Evolutionary conservation across 2,113 vertebrate genomes (phyloP).

Genomic region (Ciconia stormi): DNA sequence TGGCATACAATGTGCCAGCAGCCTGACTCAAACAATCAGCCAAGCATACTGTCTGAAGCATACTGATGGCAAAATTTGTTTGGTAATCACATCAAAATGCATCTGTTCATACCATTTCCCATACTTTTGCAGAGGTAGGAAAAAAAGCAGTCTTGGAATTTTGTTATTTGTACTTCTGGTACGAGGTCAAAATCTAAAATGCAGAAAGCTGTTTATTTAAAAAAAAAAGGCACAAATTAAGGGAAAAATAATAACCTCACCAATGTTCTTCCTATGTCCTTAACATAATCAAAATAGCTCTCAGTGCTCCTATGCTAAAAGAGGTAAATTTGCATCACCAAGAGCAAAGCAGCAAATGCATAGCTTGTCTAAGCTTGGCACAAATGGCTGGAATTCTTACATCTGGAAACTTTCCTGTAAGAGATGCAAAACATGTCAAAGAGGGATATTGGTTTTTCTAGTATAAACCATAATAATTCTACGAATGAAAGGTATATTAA

Average conservation of each 20-base stretch:
- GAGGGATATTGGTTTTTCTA: background rate
- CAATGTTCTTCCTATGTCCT: background rate
- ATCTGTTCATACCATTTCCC: background rate
- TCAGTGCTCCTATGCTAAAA: background rate
- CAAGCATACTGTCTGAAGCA: background rate
- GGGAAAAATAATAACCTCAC: background rate
- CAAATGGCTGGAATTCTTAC: background rate
- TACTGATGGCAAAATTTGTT: background rate
- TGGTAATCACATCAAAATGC: background rate
- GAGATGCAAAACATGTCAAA: background rate
- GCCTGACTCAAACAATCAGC: background rate
- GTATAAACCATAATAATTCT: background rate
- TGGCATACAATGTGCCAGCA: background rate
- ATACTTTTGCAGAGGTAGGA: background rate
- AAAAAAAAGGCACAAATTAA: accelerated
- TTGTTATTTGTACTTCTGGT: background rate
- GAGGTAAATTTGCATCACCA: background rate
- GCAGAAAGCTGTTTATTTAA: background rate
- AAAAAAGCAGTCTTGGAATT: background rate
- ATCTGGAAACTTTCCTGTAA: background rate
- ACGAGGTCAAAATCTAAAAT: background rate
- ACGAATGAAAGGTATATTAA: background rate
- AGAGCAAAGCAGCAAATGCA: background rate
- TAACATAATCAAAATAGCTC: background rate
- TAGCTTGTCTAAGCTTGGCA: background rate